Base-by-base conservation (phyloP, 2,888 invertebrate species). In the Carterocephalus palaemon region DNA sequence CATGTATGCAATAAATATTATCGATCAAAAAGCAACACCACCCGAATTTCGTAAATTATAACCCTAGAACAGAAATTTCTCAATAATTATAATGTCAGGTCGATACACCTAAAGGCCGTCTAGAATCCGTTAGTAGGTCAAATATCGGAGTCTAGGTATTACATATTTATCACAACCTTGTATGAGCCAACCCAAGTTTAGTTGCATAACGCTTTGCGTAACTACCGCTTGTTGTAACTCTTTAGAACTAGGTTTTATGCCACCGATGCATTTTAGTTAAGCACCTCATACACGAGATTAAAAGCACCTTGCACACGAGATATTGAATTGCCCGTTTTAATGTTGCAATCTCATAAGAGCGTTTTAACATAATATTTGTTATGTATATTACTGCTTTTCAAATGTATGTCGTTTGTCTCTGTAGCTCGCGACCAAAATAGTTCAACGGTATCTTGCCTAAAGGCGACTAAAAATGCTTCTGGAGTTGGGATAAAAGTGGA, bases 71-170 rank as follows among this genome's bases (percentile, higher is more conserved):
- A n/a, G 16, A 36, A 28, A 43, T 43, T 43, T 43, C 43, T 42
- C 34, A 42, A 36, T 29, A 36, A 43, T 28, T 36, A 22, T 45
- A 45, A 45, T 45, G 45, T 45, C 28, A 38, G 43, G 37, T 36
- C 50, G 46, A 47, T 46, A 47, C 46, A 51, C 47, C 52, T 49
- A 55, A 60, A 62, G 55, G 54, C 53, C 53, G 49, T 39, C 42
- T 37, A 56, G 52, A 69, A 67, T 51, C 57, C 59, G 71, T 67
- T 72, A 77, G 65, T 79, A 58, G 81, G 80, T 80, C 79, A 75
- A 62, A 70, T 62, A 64, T 70, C 67, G 68, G 67, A 60, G 64
- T 65, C 68, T 66, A 61, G 53, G 52, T 50, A 53, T 70, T 67
- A 65, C 62, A 67, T 63, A 64, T 65, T 63, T 62, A 64, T 62